phyloP scores from a whole-genome alignment of 2,888 invertebrate genomes.

The Caenorhabditis sp. region DNA sequence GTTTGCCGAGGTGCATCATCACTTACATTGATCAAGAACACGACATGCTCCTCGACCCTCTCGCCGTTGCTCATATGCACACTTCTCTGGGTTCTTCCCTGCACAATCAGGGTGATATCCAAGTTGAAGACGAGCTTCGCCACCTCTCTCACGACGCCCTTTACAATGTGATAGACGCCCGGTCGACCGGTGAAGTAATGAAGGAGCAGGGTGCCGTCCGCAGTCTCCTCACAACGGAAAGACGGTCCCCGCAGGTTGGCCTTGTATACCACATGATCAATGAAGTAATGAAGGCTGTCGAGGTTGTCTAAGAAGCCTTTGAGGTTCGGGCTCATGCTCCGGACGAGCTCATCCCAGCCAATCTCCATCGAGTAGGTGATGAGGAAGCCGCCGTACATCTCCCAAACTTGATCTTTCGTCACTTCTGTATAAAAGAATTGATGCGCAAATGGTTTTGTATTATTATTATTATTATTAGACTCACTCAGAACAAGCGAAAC shows the following conservation, averaged over 20 bases:
- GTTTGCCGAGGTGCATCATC: no score
- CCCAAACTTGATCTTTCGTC: constrained; percentile 72
- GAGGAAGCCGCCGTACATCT: constrained; percentile 73
- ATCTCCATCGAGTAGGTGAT: constrained; percentile 75
- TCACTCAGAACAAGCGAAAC: constrained; percentile 58
- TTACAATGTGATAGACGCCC: constrained; percentile 93
- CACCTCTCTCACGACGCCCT: constrained; percentile 93
- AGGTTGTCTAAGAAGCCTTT: constrained; percentile 93
- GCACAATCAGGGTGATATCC: constrained; percentile 91
- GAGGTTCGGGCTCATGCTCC: constrained; percentile 72
- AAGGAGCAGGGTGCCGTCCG: constrained; percentile 90
- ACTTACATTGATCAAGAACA: constrained; percentile 60
- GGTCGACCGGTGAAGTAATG: constrained; percentile 96
- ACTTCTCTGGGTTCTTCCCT: constrained; percentile 86
- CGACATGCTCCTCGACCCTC: constrained; percentile 72
- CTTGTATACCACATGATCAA: constrained; percentile 74
- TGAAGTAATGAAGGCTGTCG: constrained; percentile 87
- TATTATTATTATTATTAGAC: no score
- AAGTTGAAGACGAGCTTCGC: constrained; percentile 92
- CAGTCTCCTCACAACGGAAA: constrained; percentile 91
- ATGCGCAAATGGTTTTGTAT: no score
- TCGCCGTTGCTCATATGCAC: constrained; percentile 74
- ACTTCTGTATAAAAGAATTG: constrained; percentile 60
- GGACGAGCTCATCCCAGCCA: constrained; percentile 74
- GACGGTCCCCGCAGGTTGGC: constrained; percentile 84